Percentiles rank a stretch among this genome's conserved stretches.
These are phyloP conservation scores for Zaprionus capensis DNA, from an alignment of 1,140 invertebrate genomes.

Conservation along the genomic window DNA sequence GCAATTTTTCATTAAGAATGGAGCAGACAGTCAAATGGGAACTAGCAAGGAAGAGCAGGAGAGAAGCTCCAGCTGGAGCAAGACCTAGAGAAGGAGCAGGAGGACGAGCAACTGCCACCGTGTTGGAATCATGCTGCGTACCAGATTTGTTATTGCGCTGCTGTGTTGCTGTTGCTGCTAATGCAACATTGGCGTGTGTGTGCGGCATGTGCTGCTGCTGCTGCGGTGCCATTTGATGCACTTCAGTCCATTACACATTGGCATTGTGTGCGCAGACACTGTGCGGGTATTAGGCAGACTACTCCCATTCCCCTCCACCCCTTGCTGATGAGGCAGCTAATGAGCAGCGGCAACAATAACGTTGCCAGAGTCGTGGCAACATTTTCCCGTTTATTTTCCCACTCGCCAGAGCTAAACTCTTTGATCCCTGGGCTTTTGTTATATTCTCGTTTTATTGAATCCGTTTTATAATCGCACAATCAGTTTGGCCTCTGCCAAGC, in stretches of 20 bases:
- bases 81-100: neutral
- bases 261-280: conserved; percentile 31
- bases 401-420: neutral
- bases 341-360: neutral
- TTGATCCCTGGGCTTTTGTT: neutral
- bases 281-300: conserved; percentile 21
- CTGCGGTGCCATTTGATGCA: conserved; percentile 61
- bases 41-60: neutral
- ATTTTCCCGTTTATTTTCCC: neutral
- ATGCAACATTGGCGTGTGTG: conserved; percentile 69
- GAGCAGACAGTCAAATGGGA: conserved; percentile 5
- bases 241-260: conserved; percentile 35
- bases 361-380: neutral
- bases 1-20: conserved; percentile 73
- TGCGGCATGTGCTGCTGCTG: conserved; percentile 11
- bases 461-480: neutral
- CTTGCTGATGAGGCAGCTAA: conserved; percentile 35
- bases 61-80: neutral
- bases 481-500: neutral
- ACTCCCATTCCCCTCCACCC: neutral
- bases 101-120: neutral
- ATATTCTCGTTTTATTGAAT: too few relatives aligned
- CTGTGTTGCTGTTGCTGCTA: conserved; percentile 35
- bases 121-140: neutral
- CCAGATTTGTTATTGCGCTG: neutral